phyloP scores from a whole-genome alignment of 2,888 invertebrate genomes.

The Sphecodes monilicornis region DNA sequence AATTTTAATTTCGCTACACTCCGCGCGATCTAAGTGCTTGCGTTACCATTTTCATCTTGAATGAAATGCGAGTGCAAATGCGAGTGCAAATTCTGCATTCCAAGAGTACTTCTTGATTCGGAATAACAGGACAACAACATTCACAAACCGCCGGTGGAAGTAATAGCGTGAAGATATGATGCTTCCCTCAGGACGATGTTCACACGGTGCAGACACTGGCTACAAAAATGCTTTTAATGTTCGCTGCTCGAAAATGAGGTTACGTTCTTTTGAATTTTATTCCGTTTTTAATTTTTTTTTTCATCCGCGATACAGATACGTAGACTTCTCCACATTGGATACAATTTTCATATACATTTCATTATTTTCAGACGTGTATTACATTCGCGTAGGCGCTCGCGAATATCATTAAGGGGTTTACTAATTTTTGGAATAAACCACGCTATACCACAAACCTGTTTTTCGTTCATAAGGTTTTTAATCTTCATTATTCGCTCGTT shows the following conservation, averaged over 20 bases:
- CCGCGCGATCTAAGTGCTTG: constrained; percentile 41
- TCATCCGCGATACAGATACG: not conserved
- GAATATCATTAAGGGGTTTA: not conserved
- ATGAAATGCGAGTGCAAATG: constrained; percentile 51
- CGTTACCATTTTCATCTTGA: constrained; percentile 15
- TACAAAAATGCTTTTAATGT: constrained; percentile 6
- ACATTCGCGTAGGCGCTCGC: not conserved
- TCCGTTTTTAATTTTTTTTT: constrained; percentile 26
- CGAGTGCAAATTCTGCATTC: constrained; percentile 31
- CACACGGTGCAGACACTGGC: not conserved
- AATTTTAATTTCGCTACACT: constrained; percentile 32
- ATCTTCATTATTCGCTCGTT: not conserved
- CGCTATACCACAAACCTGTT: not conserved
- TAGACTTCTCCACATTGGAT: not conserved
- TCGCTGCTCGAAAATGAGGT: not conserved
- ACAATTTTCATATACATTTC: not conserved
- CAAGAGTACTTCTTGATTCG: constrained; percentile 45
- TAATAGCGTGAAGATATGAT: constrained; percentile 30
- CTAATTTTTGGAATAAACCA: not conserved
- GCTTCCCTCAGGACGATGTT: constrained; percentile 27
- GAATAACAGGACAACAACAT: constrained; percentile 48
- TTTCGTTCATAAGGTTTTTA: not conserved
- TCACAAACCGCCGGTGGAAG: constrained; percentile 28
- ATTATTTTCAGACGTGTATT: not conserved
- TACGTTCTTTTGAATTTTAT: constrained; percentile 12